phyloP scores from a whole-genome alignment of 2,797 vertebrate species.

The Podarcis siculus region DNA sequence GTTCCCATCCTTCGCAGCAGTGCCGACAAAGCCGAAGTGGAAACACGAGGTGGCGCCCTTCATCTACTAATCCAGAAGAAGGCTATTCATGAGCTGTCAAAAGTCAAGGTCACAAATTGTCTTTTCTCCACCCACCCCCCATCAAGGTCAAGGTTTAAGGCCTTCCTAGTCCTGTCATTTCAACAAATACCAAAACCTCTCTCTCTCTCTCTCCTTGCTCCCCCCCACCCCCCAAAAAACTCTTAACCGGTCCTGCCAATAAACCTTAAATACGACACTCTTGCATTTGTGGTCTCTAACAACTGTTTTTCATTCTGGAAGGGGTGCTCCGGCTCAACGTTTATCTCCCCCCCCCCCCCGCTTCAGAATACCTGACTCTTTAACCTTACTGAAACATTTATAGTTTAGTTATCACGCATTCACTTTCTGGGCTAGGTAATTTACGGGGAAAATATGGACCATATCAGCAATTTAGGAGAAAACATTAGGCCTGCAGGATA shows the following conservation, averaged over 20 bases:
- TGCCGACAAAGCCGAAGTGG: conserved; percentile 36
- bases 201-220: conserved; percentile 18
- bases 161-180: conserved; percentile 78
- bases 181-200: conserved; percentile 64
- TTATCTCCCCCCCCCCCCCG: conserved; percentile 16
- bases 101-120: conserved; percentile 87
- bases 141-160: conserved; percentile 85
- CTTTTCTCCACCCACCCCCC: conserved; percentile 35
- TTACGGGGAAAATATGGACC: conserved; percentile 23
- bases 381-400: conserved; percentile 65
- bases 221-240: conserved; percentile 22
- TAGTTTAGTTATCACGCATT: conserved; percentile 52
- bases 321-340: conserved; percentile 5
- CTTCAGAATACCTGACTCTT: conserved; percentile 61
- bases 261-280: conserved; percentile 58
- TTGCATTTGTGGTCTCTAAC: conserved; percentile 32
- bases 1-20: neutral
- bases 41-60: conserved; percentile 90
- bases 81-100: conserved; percentile 79
- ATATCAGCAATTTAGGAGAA: conserved; percentile 52
- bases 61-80: conserved; percentile 74
- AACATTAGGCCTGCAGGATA: conserved; percentile 30
- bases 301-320: conserved; percentile 67
- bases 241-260: conserved; percentile 36
- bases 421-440: conserved; percentile 41